Evolutionary conservation across 2,797 vertebrate species (phyloP).

Genomic region (Antennarius maculatus): DNA sequence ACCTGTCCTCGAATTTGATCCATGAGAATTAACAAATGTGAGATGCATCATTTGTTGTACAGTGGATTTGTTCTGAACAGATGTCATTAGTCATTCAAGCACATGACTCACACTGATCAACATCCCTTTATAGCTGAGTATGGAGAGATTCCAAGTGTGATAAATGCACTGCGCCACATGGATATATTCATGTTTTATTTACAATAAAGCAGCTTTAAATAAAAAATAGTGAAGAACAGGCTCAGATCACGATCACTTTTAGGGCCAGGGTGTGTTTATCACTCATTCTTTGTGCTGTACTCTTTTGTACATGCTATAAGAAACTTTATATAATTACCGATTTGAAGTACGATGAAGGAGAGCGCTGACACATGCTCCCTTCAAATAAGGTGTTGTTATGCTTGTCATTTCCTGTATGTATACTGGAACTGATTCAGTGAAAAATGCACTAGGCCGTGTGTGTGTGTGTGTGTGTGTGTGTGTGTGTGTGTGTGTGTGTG

Average conservation of each 20-base stretch:
- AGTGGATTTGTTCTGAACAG: conserved; percentile 5
- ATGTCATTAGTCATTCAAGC: conserved; percentile 6
- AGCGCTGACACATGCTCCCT: too few species aligned
- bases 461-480: neutral
- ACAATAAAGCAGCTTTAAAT: neutral
- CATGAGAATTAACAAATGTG: neutral
- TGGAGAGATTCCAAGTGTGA: neutral
- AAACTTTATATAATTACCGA: neutral
- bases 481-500: neutral
- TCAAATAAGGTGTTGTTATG: conserved; percentile 64
- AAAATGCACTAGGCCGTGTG: conserved; percentile 27
- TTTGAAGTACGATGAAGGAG: neutral
- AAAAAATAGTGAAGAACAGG: too few species aligned
- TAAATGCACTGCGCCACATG: neutral
- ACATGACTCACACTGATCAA: conserved; percentile 11
- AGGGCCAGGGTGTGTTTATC: neutral
- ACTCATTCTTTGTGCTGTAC: too few species aligned
- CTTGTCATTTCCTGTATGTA: conserved; percentile 73
- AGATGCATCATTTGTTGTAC: neutral
- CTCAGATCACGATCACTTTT: neutral
- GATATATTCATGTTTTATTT: conserved; percentile 12
- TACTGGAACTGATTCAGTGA: conserved; percentile 49
- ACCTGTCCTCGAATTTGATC: neutral
- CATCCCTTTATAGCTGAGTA: neutral
- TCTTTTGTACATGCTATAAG: neutral